These are phyloP conservation scores for Oxyteleia sp. DNA, from an alignment of 2,888 invertebrate species.

Conservation along the genomic window DNA sequence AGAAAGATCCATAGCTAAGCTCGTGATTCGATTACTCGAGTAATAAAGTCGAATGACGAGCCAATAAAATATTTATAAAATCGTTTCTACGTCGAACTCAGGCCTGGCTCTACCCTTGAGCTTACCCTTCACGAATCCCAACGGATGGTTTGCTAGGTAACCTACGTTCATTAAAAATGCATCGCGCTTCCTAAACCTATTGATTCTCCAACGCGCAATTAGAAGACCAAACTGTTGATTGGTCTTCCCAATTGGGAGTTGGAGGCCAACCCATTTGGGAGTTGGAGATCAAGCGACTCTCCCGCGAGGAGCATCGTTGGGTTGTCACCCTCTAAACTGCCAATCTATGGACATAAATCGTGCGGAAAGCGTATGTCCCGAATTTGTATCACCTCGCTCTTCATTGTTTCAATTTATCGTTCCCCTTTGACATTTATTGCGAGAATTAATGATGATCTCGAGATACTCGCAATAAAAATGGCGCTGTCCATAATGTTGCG, in stretches of 20 bases:
- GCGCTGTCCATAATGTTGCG: conserved; percentile 59
- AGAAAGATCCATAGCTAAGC: not conserved
- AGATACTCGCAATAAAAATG: conserved; percentile 53
- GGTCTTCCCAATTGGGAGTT: no score
- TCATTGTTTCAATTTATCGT: conserved; percentile 55
- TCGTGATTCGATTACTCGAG: conserved; percentile 75
- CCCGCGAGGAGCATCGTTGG: not conserved
- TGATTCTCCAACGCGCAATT: conserved; percentile 70
- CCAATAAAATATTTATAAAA: conserved; percentile 87
- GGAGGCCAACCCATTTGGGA: no score
- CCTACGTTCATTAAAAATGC: conserved; percentile 75
- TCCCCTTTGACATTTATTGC: conserved; percentile 68
- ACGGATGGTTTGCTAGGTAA: conserved; percentile 70
- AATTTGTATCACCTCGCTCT: conserved; percentile 55
- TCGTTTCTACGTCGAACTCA: conserved; percentile 75
- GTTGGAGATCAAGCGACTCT: no score
- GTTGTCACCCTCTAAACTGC: not conserved
- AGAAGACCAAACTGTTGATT: no score
- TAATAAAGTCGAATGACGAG: conserved; percentile 85
- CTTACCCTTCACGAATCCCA: conserved; percentile 84
- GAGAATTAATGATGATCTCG: conserved; percentile 66
- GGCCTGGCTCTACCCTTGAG: conserved; percentile 79
- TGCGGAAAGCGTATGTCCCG: conserved; percentile 31
- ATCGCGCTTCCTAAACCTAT: conserved; percentile 63
- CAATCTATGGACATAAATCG: conserved; percentile 25